Evolutionary conservation across 2,888 invertebrate genomes (phyloP), one percentile per base, ranked within the genome.

Genomic region (Rhamphomyia laevipes): DNA sequence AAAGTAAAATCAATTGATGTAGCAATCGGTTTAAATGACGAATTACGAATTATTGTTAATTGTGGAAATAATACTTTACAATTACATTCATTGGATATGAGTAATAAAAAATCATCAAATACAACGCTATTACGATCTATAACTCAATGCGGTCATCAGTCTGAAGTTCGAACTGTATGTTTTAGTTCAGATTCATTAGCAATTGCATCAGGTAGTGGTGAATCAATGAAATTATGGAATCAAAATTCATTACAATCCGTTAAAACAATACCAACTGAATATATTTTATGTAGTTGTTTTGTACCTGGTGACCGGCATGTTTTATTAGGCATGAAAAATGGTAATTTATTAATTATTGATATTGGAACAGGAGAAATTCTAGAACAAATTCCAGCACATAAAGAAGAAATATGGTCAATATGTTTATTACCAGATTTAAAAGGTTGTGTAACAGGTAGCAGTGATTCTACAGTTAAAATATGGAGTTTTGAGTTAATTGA

Each of bases 211-310:
- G 93, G 86, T 0, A 85, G 93, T 55, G 85, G 80, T 0, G 92
- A 95, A 58, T 81, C 86, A 9, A 74, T 95, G 33, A 96, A 97
- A 74, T 73, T 97, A 46, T 99, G 97, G 96, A 94, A 92, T 68
- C 82, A 76, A 54, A 66, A 74, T 57, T 81, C 73, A 53, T 75
- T 85, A 56, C 71, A 77, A 42, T 85, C 87, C 57, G 73, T 88
- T 16, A 76, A 86, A 46, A 86, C 86, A 0, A 74, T 90, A 48
- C 62, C 64, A 0, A 67, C 76, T 13, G 74, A 83, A 50, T 84
- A 87, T 60, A 83, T 89, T 10, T 71, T 86, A 48, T 63, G 63
- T 30, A 27, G 82, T 3, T 73, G 81, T 55, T 94, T 96, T 73
- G 87, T 86, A 17, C 92, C 94, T 16, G 79, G 79, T 16, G 96